A percentile compares a stretch with the other conserved stretches of the same genome.
Evolutionary conservation across 2,888 invertebrate species (phyloP).

Genomic region (Yponomeuta malinellus): DNA sequence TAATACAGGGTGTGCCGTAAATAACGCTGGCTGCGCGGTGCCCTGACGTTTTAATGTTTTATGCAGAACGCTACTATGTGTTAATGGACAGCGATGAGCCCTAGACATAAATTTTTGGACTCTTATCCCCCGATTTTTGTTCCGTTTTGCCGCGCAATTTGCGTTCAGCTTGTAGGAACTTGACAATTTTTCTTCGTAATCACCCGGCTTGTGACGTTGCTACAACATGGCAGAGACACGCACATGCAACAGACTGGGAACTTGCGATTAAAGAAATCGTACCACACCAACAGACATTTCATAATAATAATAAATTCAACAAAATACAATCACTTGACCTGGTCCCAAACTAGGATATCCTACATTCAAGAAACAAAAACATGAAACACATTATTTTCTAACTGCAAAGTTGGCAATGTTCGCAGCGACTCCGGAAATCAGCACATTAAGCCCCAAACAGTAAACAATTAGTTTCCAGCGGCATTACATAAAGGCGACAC

Average conservation of each 20-base stretch:
- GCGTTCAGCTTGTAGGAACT: slow-evolving; percentile 6
- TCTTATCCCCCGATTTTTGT: slow-evolving; percentile 56
- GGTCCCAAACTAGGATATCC: too few relatives aligned
- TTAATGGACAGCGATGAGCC: slow-evolving; percentile 62
- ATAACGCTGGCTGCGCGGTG: slow-evolving; percentile 54
- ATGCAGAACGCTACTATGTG: slow-evolving; percentile 64
- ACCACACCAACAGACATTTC: too few relatives aligned
- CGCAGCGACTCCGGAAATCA: slow-evolving; percentile 8
- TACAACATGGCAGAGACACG: too few relatives aligned
- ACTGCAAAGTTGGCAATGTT: slow-evolving; percentile 1
- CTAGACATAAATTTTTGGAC: slow-evolving; percentile 57
- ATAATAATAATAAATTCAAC: too few relatives aligned
- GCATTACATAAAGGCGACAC: slow-evolving; percentile 3
- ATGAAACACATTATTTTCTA: not conserved
- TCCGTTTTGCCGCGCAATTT: slow-evolving; percentile 50
- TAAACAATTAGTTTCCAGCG: slow-evolving; percentile 15
- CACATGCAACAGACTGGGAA: too few relatives aligned
- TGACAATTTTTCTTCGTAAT: too few relatives aligned
- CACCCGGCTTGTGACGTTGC: too few relatives aligned
- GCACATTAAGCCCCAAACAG: slow-evolving; percentile 18
- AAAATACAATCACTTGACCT: too few relatives aligned
- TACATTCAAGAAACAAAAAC: not conserved
- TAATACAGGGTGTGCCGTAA: slow-evolving; percentile 50
- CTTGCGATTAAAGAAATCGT: too few relatives aligned
- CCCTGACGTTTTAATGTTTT: slow-evolving; percentile 66